Base-by-base conservation (phyloP, 2,113 vertebrate genomes). In the Empidonax alnorum region DNA sequence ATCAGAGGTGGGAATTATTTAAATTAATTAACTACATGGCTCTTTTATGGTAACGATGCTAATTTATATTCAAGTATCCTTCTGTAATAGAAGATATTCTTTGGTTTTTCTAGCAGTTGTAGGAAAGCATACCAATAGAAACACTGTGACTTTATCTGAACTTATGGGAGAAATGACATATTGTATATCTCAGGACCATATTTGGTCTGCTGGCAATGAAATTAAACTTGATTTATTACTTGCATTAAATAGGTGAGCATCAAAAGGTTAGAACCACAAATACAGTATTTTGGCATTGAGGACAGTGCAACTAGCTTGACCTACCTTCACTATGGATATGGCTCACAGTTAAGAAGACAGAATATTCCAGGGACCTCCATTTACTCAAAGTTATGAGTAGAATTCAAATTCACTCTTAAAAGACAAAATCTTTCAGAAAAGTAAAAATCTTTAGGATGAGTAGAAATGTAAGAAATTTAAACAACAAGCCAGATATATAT, bases 11-110 rank as follows among this genome's bases (percentile, higher is more conserved):
- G 27, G 19, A 93, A 77, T 63, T 92, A 67, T 58, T 80, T 80
- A 81, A 90, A 93, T 93, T 84, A 93, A 72, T 65, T 75, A 85
- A 10, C 49, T 42, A 19, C 44, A 31, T 42, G 62, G 46, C 58
- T 87, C 49, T 82, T 93, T 84, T 58, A 77, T 74, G 65, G 20
- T 86, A 92, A 95, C 55, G 23, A 75, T 55, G 14, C 5, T 87
- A 41, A 87, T 96, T 94, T 84, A n/a, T 65, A 85, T 89, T 92
- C 83, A 68, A 89, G 20, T 41, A 35, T 86, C 49, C 14, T 94
- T 77, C 35, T 73, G 5, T 66, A 78, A 31, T 28, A 59, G 47
- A 91, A 93, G 37, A 42, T 47, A 71, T 31, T 71, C 13, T 77
- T 93, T 83, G n/a, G 20, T 76, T 89, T 94, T 91, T 79, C 27